Conservation (phyloP, 1,140 invertebrate species). For the Orius laevigatus region DNA sequence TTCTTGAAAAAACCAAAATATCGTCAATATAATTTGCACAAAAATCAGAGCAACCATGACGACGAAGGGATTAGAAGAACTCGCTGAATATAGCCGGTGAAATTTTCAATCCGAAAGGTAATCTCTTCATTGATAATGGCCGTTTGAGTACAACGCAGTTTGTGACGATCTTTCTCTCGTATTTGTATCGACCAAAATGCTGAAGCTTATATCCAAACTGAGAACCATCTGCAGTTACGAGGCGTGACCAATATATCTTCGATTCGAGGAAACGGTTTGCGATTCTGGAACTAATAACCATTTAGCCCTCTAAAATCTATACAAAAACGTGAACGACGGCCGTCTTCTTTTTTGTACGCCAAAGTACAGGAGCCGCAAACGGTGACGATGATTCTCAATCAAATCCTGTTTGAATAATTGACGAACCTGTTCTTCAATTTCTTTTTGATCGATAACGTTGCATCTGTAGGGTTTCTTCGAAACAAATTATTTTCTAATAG, state of each 20-base stretch:
- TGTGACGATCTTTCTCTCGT: slow-evolving; percentile 21
- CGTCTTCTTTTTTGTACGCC: slow-evolving; percentile 25
- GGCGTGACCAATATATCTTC: slow-evolving; percentile 24
- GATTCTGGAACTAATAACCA: slow-evolving; percentile 25
- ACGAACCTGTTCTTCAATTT: slow-evolving; percentile 24
- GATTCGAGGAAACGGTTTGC: slow-evolving; percentile 26
- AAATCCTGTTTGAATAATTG: slow-evolving; percentile 24
- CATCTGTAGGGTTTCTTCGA: slow-evolving; percentile 24
- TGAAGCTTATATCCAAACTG: slow-evolving; percentile 26
- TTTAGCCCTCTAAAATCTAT: slow-evolving; percentile 26
- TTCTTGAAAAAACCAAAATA: slow-evolving; percentile 5
- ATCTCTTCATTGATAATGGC: slow-evolving; percentile 25
- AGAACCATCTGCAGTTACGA: slow-evolving; percentile 25
- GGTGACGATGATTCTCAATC: slow-evolving; percentile 26
- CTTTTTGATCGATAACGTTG: slow-evolving; percentile 25
- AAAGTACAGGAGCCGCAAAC: slow-evolving; percentile 26
- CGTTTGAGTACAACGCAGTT: slow-evolving; percentile 25
- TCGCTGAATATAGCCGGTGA: slow-evolving; percentile 30
- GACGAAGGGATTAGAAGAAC: slow-evolving; percentile 14
- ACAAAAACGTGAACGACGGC: slow-evolving; percentile 24
- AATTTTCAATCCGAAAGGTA: slow-evolving; percentile 26
- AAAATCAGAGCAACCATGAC: slow-evolving; percentile 1
- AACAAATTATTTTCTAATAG: slow-evolving; percentile 1
- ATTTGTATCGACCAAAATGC: slow-evolving; percentile 29
- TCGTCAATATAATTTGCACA: slow-evolving; percentile 7